Evolutionary conservation across 2,113 vertebrate genomes (phyloP).

Genomic region (Gambusia holbrooki): DNA sequence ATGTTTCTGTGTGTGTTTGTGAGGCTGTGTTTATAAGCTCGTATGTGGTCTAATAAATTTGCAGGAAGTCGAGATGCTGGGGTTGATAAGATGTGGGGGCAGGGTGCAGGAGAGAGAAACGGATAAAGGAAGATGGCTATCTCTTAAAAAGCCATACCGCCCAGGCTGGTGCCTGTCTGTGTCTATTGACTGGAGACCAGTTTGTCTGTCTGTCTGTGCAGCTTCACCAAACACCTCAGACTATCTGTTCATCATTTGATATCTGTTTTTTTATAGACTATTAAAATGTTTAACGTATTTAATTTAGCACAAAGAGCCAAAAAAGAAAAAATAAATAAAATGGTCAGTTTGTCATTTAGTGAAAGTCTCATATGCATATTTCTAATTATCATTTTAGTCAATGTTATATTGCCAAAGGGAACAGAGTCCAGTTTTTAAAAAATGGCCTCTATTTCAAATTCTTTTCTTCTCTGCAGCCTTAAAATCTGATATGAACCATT

Average conservation of each 20-base stretch:
- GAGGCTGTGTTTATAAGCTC: background rate
- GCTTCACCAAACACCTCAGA: background rate
- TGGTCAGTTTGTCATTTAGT: constrained; percentile 54
- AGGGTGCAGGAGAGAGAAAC: constrained; percentile 39
- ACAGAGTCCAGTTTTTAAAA: constrained; percentile 73
- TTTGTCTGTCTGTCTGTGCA: constrained; percentile 30
- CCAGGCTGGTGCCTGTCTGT: constrained; percentile 39
- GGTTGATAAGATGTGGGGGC: constrained; percentile 60
- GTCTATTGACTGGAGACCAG: constrained; percentile 32
- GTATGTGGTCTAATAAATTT: constrained; percentile 42
- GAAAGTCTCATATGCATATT: constrained; percentile 35
- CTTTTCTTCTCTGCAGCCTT: constrained; percentile 37
- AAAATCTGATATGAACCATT: constrained; percentile 42
- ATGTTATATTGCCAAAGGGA: constrained; percentile 90
- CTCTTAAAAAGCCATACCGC: constrained; percentile 59
- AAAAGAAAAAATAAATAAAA: constrained; percentile 38
- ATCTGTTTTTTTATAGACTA: constrained; percentile 12
- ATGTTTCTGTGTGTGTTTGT: constrained; percentile 6
- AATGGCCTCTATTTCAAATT: constrained; percentile 28
- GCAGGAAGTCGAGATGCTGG: constrained; percentile 63
- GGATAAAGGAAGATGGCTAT: constrained; percentile 67
- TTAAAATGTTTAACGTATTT: constrained; percentile 22
- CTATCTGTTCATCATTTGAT: constrained; percentile 14
- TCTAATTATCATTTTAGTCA: constrained; percentile 89
- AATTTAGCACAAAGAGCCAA: constrained; percentile 55